phyloP scores from a whole-genome alignment of 2,797 vertebrate genomes.

The Natrix natrix region DNA sequence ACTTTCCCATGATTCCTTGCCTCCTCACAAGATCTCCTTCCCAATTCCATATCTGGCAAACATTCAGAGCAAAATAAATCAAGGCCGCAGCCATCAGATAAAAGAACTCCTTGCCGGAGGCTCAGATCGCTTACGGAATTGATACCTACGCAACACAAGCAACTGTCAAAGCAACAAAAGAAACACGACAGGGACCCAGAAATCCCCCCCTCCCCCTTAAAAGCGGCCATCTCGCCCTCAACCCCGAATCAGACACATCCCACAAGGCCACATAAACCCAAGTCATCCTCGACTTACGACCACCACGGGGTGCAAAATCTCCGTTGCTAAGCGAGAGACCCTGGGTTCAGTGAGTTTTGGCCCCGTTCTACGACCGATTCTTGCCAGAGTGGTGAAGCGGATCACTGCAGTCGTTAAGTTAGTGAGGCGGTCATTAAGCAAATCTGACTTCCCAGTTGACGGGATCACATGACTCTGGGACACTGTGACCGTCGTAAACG shows the following conservation, averaged over 20 bases:
- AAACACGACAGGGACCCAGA: background rate
- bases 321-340: background rate
- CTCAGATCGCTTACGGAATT: background rate
- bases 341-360: background rate
- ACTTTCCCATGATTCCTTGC: background rate
- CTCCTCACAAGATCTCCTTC: background rate
- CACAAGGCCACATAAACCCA: background rate
- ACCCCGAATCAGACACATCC: background rate
- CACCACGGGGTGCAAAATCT: background rate
- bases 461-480: background rate
- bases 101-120: background rate
- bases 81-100: background rate
- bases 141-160: background rate
- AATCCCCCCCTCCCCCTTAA: background rate
- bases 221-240: background rate
- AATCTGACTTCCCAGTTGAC: background rate
- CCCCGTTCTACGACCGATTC: background rate
- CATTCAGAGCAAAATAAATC: background rate
- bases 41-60: background rate
- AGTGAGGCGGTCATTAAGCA: background rate
- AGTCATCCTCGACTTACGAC: accelerated
- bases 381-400: background rate
- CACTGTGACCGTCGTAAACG: accelerated
- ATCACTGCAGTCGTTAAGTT: background rate
- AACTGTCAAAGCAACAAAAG: background rate